A percentile compares a stretch with the other conserved stretches of the same genome.
phyloP scores from a whole-genome alignment of 2,113 vertebrate species.

The Prietella phreatophila region DNA sequence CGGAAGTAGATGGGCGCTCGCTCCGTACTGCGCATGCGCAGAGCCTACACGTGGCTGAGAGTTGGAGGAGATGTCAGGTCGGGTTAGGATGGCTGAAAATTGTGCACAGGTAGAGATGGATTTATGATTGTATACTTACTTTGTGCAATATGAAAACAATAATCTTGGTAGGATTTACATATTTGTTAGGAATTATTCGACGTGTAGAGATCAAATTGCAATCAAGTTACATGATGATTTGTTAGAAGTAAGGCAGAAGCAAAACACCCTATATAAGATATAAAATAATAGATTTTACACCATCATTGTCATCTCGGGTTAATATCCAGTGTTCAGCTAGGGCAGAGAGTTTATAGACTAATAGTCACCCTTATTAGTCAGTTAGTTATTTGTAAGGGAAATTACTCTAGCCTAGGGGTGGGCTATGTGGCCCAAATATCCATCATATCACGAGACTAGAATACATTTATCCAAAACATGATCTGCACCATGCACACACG shows the following conservation, averaged over 20 bases:
- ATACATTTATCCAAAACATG: no score
- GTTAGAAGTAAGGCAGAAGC: neutral
- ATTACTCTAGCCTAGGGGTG: neutral
- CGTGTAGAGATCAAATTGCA: neutral
- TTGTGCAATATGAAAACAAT: neutral
- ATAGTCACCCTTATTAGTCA: neutral
- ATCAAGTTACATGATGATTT: neutral
- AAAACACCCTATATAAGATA: neutral
- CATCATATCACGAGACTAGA: no score
- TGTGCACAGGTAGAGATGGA: conserved; percentile 19
- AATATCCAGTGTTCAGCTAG: neutral
- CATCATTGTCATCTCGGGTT: no score
- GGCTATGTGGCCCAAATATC: neutral
- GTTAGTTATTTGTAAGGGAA: neutral
- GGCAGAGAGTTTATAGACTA: neutral
- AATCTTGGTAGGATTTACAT: neutral
- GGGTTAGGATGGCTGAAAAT: conserved; percentile 36
- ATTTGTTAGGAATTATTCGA: neutral
- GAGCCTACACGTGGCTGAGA: neutral
- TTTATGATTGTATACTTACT: neutral
- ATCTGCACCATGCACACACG: neutral
- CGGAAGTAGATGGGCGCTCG: neutral
- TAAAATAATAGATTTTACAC: neutral
- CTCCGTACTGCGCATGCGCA: conserved; percentile 13
- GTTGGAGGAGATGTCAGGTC: conserved; percentile 33